Conservation (phyloP, 1,140 invertebrate genomes). For the Seison nebaliae region DNA sequence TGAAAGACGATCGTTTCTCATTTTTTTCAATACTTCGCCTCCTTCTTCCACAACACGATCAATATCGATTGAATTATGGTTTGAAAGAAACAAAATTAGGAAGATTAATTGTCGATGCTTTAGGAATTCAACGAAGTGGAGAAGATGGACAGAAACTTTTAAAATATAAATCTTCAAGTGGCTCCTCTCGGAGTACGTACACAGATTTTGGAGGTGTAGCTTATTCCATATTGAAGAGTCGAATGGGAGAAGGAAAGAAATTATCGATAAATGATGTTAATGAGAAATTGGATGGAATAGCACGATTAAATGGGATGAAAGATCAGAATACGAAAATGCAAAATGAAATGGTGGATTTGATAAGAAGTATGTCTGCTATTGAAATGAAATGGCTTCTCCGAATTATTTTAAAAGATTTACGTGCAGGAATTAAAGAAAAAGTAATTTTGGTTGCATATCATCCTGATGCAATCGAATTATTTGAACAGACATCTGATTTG, state of each 20-base stretch:
- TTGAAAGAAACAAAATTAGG: constrained; percentile 40
- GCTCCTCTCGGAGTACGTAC: constrained; percentile 14
- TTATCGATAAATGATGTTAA: constrained; percentile 41
- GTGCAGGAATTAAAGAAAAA: constrained; percentile 39
- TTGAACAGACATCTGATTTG: constrained; percentile 42
- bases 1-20: constrained; percentile 22
- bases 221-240: constrained; percentile 38
- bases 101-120: constrained; percentile 38
- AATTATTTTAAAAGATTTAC: constrained; percentile 54
- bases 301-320: constrained; percentile 29
- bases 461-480: constrained; percentile 48
- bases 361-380: constrained; percentile 36
- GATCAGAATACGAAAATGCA: constrained; percentile 5
- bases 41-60: constrained; percentile 41
- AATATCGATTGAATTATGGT: constrained; percentile 37
- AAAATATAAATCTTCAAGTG: constrained; percentile 31
- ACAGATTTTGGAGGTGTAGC: constrained; percentile 48
- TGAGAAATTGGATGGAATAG: constrained; percentile 39
- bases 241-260: constrained; percentile 32
- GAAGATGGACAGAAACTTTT: constrained; percentile 37
- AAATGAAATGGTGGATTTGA: constrained; percentile 28
- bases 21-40: constrained; percentile 44
- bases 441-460: constrained; percentile 46
- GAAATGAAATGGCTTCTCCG: constrained; percentile 66
- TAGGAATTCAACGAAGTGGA: constrained; percentile 39